Percentiles rank a stretch among this genome's conserved stretches.
Evolutionary conservation across 37 sponge, comb jelly and placozoan species (phyloP).

Genomic region (Bolinopsis microptera): DNA sequence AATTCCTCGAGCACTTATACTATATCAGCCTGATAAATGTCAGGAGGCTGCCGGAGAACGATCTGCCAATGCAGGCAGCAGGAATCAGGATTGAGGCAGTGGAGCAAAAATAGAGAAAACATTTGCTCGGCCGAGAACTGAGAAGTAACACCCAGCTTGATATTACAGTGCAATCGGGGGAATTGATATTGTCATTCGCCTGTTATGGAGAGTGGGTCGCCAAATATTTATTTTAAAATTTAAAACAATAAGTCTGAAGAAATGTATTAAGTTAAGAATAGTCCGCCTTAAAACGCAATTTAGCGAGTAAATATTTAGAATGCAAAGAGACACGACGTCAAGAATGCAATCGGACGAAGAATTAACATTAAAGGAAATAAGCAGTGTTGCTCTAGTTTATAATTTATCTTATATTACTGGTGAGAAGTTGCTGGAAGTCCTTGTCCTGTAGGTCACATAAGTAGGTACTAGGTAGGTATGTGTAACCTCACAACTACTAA

Average conservation of each 20-base stretch:
- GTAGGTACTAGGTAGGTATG: too few relatives aligned
- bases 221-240: neutral
- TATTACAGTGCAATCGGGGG: neutral
- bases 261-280: neutral
- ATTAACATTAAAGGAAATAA: neutral
- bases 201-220: neutral
- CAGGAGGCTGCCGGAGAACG: too few relatives aligned
- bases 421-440: neutral
- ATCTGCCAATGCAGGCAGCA: too few relatives aligned
- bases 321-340: neutral
- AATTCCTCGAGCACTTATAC: too few relatives aligned
- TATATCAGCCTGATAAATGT: too few relatives aligned
- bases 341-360: neutral
- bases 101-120: too few relatives aligned
- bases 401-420: neutral
- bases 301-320: neutral
- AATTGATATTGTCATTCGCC: neutral
- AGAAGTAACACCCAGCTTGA: too few relatives aligned
- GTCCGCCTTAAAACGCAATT: neutral
- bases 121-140: too few relatives aligned
- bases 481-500: neutral
- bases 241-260: neutral
- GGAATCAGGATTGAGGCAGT: too few relatives aligned
- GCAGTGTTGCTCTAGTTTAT: neutral
- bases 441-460: too few relatives aligned